A percentile compares a stretch with the other conserved stretches of the same genome.
phyloP scores from a whole-genome alignment of 2,797 vertebrate genomes.

The Spheniscus humboldti region DNA sequence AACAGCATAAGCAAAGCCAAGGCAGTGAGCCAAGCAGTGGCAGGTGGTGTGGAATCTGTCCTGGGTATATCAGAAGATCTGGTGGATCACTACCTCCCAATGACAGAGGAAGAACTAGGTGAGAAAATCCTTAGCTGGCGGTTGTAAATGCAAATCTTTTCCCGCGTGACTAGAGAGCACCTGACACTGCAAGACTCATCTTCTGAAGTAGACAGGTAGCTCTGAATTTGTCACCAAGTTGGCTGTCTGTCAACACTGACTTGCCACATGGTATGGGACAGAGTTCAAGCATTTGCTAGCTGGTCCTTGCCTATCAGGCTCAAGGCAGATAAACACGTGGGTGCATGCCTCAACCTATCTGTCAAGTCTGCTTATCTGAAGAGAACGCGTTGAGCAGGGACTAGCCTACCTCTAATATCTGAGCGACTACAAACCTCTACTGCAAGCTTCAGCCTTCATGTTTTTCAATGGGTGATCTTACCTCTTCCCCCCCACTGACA shows the following conservation, averaged over 20 bases:
- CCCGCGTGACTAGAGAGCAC: not conserved
- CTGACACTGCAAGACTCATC: not conserved
- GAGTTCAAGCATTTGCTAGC: not conserved
- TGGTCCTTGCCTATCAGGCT: not conserved
- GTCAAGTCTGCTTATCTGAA: not conserved
- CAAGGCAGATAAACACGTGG: not conserved
- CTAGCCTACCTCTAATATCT: not conserved
- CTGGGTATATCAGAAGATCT: conserved; percentile 85
- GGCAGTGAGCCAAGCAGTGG: conserved; percentile 73
- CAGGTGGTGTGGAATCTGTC: conserved; percentile 82
- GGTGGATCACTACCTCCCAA: conserved; percentile 88
- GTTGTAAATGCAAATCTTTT: not conserved
- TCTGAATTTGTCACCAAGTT: not conserved
- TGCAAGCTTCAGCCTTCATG: not conserved
- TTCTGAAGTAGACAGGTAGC: not conserved
- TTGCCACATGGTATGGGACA: not conserved
- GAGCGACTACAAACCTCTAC: not conserved
- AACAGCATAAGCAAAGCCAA: conserved; percentile 77
- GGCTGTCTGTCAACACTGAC: not conserved
- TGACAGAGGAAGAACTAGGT: conserved; percentile 90
- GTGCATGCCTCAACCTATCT: not conserved
- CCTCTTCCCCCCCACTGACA: not conserved
- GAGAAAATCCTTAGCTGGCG: conserved; percentile 60
- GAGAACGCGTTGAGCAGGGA: not conserved
- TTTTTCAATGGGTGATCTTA: not conserved